Evolutionary conservation across 2,888 invertebrate genomes (phyloP).

Genomic region (Thymelicus sylvestris): DNA sequence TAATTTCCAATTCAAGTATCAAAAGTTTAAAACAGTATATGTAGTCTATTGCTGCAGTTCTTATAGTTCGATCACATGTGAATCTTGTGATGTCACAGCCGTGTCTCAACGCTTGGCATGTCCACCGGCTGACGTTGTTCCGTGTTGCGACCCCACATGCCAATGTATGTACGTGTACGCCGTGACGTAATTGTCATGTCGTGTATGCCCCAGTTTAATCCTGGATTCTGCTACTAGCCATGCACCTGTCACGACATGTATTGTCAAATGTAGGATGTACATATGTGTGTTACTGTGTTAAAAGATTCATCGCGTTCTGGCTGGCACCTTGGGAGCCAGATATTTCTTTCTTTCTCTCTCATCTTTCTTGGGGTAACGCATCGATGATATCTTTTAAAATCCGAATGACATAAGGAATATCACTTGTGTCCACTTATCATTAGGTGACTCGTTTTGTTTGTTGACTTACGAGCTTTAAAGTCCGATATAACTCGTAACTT

Average conservation of each 20-base stretch:
- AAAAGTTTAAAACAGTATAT: background rate
- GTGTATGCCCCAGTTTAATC: conserved; percentile 1
- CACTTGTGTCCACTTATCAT: too few species aligned
- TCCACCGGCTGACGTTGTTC: conserved; percentile 1
- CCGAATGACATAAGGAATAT: too few species aligned
- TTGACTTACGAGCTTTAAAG: too few species aligned
- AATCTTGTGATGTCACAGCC: background rate
- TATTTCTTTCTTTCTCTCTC: too few species aligned
- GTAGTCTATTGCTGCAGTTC: background rate
- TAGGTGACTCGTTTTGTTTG: too few species aligned
- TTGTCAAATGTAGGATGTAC: background rate
- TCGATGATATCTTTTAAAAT: too few species aligned
- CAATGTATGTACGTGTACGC: background rate
- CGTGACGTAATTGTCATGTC: conserved; percentile 6
- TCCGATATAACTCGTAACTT: too few species aligned
- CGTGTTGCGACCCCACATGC: background rate
- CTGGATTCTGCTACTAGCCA: conserved; percentile 4
- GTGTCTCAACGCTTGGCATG: background rate
- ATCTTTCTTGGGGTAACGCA: too few species aligned
- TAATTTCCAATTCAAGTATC: too few species aligned
- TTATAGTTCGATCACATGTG: background rate
- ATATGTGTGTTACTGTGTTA: too few species aligned
- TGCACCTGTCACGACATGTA: background rate
- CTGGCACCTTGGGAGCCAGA: too few species aligned
- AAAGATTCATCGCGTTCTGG: too few species aligned